Evolutionary conservation across 1,140 invertebrate genomes (phyloP), one percentile per base, ranked within the genome.

Genomic region (Doryteuthis pealeii): DNA sequence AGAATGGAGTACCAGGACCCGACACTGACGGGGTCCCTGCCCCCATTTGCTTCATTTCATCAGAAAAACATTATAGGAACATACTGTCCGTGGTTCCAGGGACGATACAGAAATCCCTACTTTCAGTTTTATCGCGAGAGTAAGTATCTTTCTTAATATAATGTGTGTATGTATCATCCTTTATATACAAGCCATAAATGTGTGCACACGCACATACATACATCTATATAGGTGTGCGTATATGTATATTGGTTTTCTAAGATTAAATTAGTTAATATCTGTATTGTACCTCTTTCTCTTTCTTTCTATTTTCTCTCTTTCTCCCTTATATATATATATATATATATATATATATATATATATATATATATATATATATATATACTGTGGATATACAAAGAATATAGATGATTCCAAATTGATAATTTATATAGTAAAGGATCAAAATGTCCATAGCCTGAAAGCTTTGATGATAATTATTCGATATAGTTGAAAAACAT

Each of bases 11-110:
- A 32, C 32, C 28, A 31, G 30, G 66, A 68, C 18, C 18, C 66
- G 30, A 8, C n/a, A 18, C 18, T 68, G 10, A 18, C 28, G 66
- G 66, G 26, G 30, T 32, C 66, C n/a, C 32, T 68, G n/a, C 66
- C 66, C 22, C 66, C 66, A 22, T 68, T 68, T 35, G 28, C 66
- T 8, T 32, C 30, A 12, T 68, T 68, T 68, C 66, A 68, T 18
- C 66, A 68, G 32, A 68, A 68, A 35, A 68, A 68, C 66, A 31
- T 68, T 35, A 68, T 68, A 26, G 66, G 66, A 68, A 35, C 66
- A 14, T 68, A 68, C 32, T 68, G 66, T 68, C 66, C 66, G 26
- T 68, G 66, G 66, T 68, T 68, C 22, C 66, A 68, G 30, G 66
- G 66, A 68, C 66, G 66, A 26, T 68, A 32, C 66, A 31, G 66